Evolutionary conservation across 1,140 invertebrate genomes (phyloP).

Genomic region (Bombus vancouverensis): DNA sequence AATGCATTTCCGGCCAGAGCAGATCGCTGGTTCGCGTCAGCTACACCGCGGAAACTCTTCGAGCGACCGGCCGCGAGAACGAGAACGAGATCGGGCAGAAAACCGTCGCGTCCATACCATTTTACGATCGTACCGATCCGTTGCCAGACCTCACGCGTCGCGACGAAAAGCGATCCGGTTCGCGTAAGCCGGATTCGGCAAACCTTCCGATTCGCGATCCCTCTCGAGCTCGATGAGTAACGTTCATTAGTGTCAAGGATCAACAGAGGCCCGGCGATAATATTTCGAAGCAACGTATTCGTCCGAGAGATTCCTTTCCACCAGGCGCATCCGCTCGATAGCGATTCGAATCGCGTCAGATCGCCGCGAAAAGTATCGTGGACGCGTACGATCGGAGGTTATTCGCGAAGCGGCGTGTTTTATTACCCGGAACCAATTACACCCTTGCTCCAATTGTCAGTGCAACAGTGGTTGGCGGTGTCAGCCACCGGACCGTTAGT

Average conservation of each 20-base stretch:
- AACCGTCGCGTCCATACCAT: not conserved
- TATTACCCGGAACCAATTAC: constrained; percentile 56
- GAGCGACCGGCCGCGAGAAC: no score
- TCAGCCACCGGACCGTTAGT: constrained; percentile 61
- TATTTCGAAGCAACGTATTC: not conserved
- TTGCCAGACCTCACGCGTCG: no score
- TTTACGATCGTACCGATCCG: no score
- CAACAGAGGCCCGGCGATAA: constrained; percentile 24
- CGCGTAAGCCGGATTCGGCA: no score
- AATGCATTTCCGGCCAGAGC: not conserved
- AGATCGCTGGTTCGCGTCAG: no score
- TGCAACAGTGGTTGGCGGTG: not conserved
- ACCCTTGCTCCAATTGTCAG: constrained; percentile 51
- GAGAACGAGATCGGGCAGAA: constrained; percentile 8
- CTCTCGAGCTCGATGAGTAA: constrained; percentile 34
- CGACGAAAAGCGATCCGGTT: no score
- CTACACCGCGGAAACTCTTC: no score
- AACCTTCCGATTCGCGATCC: constrained; percentile 38
- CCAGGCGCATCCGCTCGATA: not conserved
- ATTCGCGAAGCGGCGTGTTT: constrained; percentile 24
- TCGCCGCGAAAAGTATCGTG: constrained; percentile 3
- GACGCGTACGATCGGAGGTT: constrained; percentile 29
- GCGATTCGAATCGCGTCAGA: not conserved
- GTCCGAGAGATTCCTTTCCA: no score
- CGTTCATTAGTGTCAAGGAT: constrained; percentile 22